Conservation (phyloP, 2,888 invertebrate genomes). For the Ceramica pisi region DNA sequence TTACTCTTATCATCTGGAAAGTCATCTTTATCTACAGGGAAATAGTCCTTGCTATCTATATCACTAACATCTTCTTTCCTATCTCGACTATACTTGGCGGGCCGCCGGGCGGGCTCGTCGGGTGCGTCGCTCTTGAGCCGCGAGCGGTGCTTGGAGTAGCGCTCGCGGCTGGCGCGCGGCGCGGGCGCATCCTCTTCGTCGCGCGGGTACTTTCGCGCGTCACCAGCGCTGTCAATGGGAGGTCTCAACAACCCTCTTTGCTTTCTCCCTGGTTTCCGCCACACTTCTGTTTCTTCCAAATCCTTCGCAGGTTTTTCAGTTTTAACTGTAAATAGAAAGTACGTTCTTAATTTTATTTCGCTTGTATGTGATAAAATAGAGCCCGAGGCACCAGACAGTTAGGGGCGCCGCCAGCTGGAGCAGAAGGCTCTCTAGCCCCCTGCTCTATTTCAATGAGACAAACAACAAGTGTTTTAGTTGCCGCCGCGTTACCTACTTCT, state of each 20-base stretch:
- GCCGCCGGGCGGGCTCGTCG: constrained; percentile 56
- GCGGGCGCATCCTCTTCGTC: constrained; percentile 65
- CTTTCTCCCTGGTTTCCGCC: constrained; percentile 72
- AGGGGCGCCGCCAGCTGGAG: too few species aligned
- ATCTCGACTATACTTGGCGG: constrained; percentile 59
- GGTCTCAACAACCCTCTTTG: constrained; percentile 61
- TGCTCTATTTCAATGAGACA: not conserved
- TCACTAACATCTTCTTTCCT: constrained; percentile 67
- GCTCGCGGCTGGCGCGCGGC: constrained; percentile 56
- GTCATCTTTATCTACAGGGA: constrained; percentile 65
- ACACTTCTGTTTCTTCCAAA: constrained; percentile 66
- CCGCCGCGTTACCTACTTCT: too few species aligned
- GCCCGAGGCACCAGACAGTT: too few species aligned
- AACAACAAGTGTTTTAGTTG: too few species aligned
- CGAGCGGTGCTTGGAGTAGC: constrained; percentile 65
- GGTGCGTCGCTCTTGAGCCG: constrained; percentile 64
- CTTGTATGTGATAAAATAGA: not conserved
- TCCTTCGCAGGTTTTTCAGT: constrained; percentile 67
- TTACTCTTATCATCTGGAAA: constrained; percentile 66
- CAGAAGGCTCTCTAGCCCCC: too few species aligned
- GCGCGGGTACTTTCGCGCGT: constrained; percentile 60
- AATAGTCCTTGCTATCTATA: constrained; percentile 66
- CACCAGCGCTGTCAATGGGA: constrained; percentile 49
- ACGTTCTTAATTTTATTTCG: not conserved
- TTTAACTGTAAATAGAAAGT: constrained; percentile 68